Percentiles rank a stretch among this genome's conserved stretches.
Evolutionary conservation across 2,797 vertebrate genomes (phyloP).

Genomic region (Todus mexicanus): DNA sequence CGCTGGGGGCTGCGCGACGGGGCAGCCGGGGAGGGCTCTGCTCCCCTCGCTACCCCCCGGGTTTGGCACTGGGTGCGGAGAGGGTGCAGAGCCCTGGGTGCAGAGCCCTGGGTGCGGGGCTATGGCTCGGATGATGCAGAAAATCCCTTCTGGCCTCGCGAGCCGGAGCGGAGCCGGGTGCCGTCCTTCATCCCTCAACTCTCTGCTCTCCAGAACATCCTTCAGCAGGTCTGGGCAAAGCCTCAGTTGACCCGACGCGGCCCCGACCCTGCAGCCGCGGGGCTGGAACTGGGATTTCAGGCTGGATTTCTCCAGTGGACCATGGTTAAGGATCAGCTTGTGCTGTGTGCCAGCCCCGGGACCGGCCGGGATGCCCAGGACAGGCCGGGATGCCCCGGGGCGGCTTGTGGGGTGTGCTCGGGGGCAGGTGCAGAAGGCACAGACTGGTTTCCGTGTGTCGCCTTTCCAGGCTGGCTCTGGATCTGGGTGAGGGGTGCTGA

Average conservation of each 20-base stretch:
- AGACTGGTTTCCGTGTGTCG: slow-evolving; percentile 1
- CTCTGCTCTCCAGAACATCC: neutral
- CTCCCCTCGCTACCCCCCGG: fast-evolving
- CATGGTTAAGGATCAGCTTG: neutral
- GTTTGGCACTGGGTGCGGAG: neutral
- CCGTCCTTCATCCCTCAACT: neutral
- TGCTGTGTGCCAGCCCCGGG: neutral
- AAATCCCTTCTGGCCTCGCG: neutral
- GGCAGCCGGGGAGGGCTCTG: neutral
- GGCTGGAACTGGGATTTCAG: neutral
- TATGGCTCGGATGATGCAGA: neutral
- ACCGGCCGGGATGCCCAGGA: fast-evolving
- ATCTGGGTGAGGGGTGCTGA: neutral
- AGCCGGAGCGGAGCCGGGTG: neutral
- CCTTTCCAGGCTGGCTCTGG: neutral
- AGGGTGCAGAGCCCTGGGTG: too few relatives aligned
- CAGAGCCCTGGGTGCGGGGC: neutral
- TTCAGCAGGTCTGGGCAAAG: neutral
- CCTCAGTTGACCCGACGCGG: fast-evolving
- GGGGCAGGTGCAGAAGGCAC: slow-evolving; percentile 34
- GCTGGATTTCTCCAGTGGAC: neutral
- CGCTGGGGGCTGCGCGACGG: neutral
- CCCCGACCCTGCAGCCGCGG: fast-evolving
- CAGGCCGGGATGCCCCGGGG: fast-evolving
- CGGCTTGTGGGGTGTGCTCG: neutral